Evolutionary conservation across 2,888 invertebrate genomes (phyloP).

Genomic region (Callyntrura guangdongensis): DNA sequence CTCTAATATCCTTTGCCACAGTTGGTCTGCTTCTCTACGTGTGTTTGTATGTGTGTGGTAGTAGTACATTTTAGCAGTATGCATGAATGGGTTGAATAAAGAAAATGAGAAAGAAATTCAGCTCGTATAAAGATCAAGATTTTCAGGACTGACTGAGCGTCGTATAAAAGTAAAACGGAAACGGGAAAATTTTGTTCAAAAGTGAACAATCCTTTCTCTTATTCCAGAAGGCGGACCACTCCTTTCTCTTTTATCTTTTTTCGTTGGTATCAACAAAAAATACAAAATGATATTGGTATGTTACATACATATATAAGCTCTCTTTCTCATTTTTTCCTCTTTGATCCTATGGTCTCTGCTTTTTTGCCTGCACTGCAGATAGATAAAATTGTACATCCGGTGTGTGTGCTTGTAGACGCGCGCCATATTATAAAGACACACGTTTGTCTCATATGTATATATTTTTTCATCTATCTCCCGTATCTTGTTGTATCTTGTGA

Average conservation of each 20-base stretch:
- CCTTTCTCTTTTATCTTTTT: constrained; percentile 15
- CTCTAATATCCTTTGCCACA: constrained; percentile 38
- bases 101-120: constrained; percentile 19
- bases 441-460: background rate
- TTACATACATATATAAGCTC: too few relatives aligned
- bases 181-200: constrained; percentile 45
- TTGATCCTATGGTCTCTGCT: background rate
- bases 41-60: too few relatives aligned
- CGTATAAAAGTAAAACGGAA: constrained; percentile 57
- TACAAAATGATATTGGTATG: constrained; percentile 15
- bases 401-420: constrained; percentile 2
- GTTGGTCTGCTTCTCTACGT: constrained; percentile 20
- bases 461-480: constrained; percentile 35
- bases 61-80: background rate
- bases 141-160: constrained; percentile 18
- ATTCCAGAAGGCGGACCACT: constrained; percentile 12
- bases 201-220: constrained; percentile 41
- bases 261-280: constrained; percentile 35
- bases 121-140: constrained; percentile 44
- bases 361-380: constrained; percentile 68
- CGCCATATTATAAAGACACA: background rate
- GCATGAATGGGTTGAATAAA: constrained; percentile 43
- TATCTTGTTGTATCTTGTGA: constrained; percentile 12
- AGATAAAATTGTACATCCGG: constrained; percentile 65
- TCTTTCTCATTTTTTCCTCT: background rate